Percentiles rank a stretch among this genome's conserved stretches.
These are phyloP conservation scores for Idris sp. DNA, from an alignment of 1,140 invertebrate species.

Conservation along the genomic window DNA sequence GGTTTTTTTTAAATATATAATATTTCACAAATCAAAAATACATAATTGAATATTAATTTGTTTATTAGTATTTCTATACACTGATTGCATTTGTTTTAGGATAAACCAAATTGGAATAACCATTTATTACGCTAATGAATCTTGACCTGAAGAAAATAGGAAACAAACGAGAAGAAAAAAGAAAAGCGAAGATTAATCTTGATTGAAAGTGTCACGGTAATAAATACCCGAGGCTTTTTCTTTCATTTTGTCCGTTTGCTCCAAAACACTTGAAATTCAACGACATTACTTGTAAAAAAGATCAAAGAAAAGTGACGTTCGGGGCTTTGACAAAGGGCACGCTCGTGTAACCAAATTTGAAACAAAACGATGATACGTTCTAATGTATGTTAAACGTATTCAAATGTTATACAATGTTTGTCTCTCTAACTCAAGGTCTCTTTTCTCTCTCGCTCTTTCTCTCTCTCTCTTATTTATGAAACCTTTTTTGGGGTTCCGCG, in stretches of 20 bases:
- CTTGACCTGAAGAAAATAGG: too few relatives aligned
- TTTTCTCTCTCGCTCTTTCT: not conserved
- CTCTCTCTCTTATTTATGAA: not conserved
- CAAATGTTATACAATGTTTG: slow-evolving; percentile 14
- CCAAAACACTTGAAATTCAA: slow-evolving; percentile 8
- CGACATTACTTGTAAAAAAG: not conserved
- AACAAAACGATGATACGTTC: slow-evolving; percentile 17
- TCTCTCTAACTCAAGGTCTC: too few relatives aligned
- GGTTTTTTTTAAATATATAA: too few relatives aligned
- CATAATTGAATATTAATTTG: too few relatives aligned
- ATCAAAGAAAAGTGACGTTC: slow-evolving; percentile 17
- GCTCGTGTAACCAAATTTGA: slow-evolving; percentile 2
- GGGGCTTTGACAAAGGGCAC: slow-evolving; percentile 14
- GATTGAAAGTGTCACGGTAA: slow-evolving; percentile 11
- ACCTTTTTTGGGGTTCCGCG: slow-evolving; percentile 9
- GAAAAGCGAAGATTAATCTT: slow-evolving; percentile 9
- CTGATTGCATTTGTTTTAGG: slow-evolving; percentile 8
- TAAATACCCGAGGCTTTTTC: slow-evolving; percentile 3
- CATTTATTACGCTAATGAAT: too few relatives aligned
- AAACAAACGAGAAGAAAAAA: too few relatives aligned
- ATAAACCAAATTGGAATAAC: too few relatives aligned
- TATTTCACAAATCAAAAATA: too few relatives aligned
- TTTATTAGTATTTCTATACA: too few relatives aligned
- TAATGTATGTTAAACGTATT: slow-evolving; percentile 23
- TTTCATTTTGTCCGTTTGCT: not conserved